Evolutionary conservation across 1,140 invertebrate species (phyloP).

Genomic region (Notospermus geniculatus): DNA sequence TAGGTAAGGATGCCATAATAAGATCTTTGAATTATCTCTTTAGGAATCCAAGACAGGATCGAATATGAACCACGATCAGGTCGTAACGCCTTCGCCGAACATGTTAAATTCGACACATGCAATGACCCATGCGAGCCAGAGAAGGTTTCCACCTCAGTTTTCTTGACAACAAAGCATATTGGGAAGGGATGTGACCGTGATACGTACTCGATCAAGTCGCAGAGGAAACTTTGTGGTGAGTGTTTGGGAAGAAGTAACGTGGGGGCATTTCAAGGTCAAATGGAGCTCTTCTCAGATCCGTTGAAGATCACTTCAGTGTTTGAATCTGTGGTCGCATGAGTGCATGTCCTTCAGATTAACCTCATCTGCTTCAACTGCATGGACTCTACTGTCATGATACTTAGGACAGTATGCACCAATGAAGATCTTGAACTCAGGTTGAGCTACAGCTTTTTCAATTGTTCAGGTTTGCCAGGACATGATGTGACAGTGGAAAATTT

Average conservation of each 20-base stretch:
- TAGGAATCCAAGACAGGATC: slow-evolving; percentile 81
- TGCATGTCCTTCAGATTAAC: no score
- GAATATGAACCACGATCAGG: slow-evolving; percentile 86
- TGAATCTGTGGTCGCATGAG: no score
- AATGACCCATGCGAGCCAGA: slow-evolving; percentile 72
- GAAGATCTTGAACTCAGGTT: no score
- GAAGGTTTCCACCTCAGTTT: slow-evolving; percentile 66
- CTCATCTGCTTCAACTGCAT: no score
- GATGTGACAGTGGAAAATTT: no score
- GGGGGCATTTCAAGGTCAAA: neutral
- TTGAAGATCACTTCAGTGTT: no score
- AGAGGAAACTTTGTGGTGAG: slow-evolving; percentile 83
- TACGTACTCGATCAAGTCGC: slow-evolving; percentile 83
- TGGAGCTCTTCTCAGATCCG: no score
- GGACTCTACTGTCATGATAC: no score
- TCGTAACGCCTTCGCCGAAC: slow-evolving; percentile 76
- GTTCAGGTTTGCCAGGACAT: no score
- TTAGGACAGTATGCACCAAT: no score
- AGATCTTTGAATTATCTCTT: slow-evolving; percentile 18
- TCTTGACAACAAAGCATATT: slow-evolving; percentile 77
- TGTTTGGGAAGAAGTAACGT: slow-evolving; percentile 10
- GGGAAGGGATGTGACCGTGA: slow-evolving; percentile 88
- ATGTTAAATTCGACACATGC: slow-evolving; percentile 82
- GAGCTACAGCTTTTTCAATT: no score
- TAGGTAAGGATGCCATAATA: neutral